Base-by-base conservation (phyloP, 92 coral and sea anemone species). In the Porites cylindrica region DNA sequence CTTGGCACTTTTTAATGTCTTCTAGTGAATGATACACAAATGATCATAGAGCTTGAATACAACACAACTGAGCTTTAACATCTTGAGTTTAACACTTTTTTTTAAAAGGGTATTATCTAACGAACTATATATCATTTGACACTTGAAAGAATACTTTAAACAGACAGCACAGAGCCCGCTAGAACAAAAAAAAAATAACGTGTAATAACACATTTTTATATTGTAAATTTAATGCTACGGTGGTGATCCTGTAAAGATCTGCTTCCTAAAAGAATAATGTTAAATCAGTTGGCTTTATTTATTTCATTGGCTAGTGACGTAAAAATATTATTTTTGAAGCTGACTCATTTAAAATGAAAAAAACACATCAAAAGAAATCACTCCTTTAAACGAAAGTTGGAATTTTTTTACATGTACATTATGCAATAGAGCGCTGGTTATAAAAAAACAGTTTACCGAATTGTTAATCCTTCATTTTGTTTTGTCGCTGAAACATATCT, bases 1-100 rank as follows among this genome's bases (percentile, higher is more conserved):
- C 79, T 20, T 51, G 8, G 63, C 79, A 75, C n/a, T 75, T 75
- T 75, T 75, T 51, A 23, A 51, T 23, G 65, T 63, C 79, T 65
- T 12, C 19, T 50, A 63, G 79, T 63, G 53, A n/a, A 4, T 1
- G 17, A 50, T 75, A 7, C 21, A 75, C 47, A 38, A 38, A 38
- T 38, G 5, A 38, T 38, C 23, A 51, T 6, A 7, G 79, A 75
- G 53, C 53, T 75, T 75, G 23, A 60, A 10, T 75, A 32, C 23
- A 54, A 53, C 10, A 51, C 20, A 21, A 10, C 12, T 51, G 11
- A 20, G 16, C 4, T 10, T 3, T 10, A 10, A 56, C 61, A 14
- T 10, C 14, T 54, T 54, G 10, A 13, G 10, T 54, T 54, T 54
- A 54, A 54, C 14, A 54, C 2, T 54, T 54, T 56, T 38, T 38